Evolutionary conservation across 2,113 vertebrate species (phyloP).

Genomic region (Hiodon alosoides): DNA sequence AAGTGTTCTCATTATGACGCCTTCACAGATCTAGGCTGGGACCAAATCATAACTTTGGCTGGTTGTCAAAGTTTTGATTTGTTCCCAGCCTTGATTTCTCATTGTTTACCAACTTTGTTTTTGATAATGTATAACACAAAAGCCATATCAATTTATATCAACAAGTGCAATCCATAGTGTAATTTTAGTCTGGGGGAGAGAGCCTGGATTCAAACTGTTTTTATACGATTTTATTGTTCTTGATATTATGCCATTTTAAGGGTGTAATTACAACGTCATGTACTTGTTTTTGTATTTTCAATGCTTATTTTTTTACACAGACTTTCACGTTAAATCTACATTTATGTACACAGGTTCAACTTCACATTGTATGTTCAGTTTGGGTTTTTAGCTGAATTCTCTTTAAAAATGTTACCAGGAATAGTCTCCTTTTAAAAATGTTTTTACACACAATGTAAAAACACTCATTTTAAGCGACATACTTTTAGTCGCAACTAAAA

Average conservation of each 20-base stretch:
- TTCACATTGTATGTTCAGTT: too few species aligned
- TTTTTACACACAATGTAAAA: too few species aligned
- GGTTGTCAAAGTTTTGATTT: too few species aligned
- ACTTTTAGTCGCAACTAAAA: neutral
- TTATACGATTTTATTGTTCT: conserved; percentile 12
- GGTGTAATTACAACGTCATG: neutral
- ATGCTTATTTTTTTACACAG: neutral
- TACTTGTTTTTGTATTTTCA: conserved; percentile 11
- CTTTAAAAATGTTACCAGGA: too few species aligned
- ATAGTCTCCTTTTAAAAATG: too few species aligned
- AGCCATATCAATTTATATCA: conserved; percentile 19
- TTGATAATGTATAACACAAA: conserved; percentile 6
- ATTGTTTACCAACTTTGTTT: neutral
- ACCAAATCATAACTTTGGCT: too few species aligned
- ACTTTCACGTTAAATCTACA: neutral
- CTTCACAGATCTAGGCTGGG: too few species aligned
- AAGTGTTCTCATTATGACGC: too few species aligned
- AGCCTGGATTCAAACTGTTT: neutral
- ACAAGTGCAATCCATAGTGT: conserved; percentile 22
- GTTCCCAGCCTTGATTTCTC: neutral
- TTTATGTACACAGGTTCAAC: neutral
- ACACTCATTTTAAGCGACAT: too few species aligned
- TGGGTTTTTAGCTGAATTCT: too few species aligned
- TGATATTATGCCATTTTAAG: neutral
- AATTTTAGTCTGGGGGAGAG: conserved; percentile 7